Evolutionary conservation across 2,888 invertebrate species (phyloP), one percentile per base, ranked within the genome.

Genomic region (Spodoptera exigua): DNA sequence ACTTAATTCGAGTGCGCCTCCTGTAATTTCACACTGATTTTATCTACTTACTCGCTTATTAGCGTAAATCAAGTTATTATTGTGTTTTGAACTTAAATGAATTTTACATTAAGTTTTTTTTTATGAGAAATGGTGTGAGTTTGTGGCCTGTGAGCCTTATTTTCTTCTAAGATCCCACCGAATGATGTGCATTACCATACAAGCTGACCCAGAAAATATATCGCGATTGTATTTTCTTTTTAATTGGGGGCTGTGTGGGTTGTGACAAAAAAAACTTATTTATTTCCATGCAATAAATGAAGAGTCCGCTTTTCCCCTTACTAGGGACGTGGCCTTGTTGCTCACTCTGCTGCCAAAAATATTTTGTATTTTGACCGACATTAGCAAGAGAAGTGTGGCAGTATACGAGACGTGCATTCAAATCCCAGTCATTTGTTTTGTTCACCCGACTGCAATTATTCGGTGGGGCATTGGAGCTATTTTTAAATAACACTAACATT

Each of bases 1-100:
- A 54, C 56, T 52, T 58, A 53, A 49, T 60, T 66, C 48, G 59
- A 17, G 47, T 52, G 34, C 40, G 53, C 48, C 39, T 47, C 49
- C 40, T 56, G 60, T 66, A 66, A 57, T 52, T 55, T 44, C 35
- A 37, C 37, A 44, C 48, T 41, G 21, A 18, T 39, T 41, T 5
- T 46, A 34, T 17, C 3, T 45, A 44, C 17, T 27, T n/a, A 27
- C 36, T 55, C 37, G 47, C 54, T 54, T 59, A 47, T 41, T 49
- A 39, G 32, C 32, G 37, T 27, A 35, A 39, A 44, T 36, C 32
- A 14, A n/a, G 35, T 21, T 17, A 51, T 14, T 32, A 41, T 47
- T 59, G 11, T 18, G 16, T 18, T 56, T 36, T 49, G 36, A 43
- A 27, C 14, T 39, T n/a, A 17, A 43, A 44, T 65, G 45, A 14